Conservation (phyloP, 2,888 invertebrate species). For the Cremastinae sp. region DNA sequence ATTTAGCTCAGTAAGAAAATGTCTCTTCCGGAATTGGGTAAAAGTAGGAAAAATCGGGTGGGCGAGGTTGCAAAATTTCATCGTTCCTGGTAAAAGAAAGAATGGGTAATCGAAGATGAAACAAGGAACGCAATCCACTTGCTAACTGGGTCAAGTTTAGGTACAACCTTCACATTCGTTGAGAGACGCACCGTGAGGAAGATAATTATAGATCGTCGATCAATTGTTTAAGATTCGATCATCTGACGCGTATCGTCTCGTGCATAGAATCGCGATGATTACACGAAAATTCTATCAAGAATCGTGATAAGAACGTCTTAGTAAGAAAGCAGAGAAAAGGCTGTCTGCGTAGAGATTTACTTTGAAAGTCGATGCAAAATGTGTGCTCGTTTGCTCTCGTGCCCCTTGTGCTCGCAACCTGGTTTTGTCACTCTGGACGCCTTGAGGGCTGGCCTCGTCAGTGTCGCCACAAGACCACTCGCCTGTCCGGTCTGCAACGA, state of each 20-base stretch:
- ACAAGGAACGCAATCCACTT: slow-evolving; percentile 41
- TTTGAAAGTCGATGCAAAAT: slow-evolving; percentile 58
- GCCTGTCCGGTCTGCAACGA: slow-evolving; percentile 90
- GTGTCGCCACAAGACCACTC: slow-evolving; percentile 88
- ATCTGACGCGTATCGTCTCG: slow-evolving; percentile 30
- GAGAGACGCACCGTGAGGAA: slow-evolving; percentile 28
- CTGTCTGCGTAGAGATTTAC: not conserved
- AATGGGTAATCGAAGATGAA: slow-evolving; percentile 24
- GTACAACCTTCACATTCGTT: slow-evolving; percentile 66
- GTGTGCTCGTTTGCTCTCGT: slow-evolving; percentile 83
- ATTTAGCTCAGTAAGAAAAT: slow-evolving; percentile 56
- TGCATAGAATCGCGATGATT: slow-evolving; percentile 35
- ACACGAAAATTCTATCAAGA: not conserved
- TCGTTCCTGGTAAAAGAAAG: slow-evolving; percentile 1
- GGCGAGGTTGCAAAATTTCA: not conserved
- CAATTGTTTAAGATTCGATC: slow-evolving; percentile 39
- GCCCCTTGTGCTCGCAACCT: slow-evolving; percentile 89
- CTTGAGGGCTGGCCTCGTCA: slow-evolving; percentile 86
- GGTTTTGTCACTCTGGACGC: slow-evolving; percentile 87
- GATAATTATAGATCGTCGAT: slow-evolving; percentile 61
- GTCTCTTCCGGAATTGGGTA: slow-evolving; percentile 15
- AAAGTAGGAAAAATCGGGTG: slow-evolving; percentile 19
- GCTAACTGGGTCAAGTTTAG: slow-evolving; percentile 72
- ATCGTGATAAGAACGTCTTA: not conserved
- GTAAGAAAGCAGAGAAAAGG: not conserved